A percentile compares a stretch with the other conserved stretches of the same genome.
phyloP scores from a whole-genome alignment of 2,888 invertebrate genomes.

The Atethmia centrago region DNA sequence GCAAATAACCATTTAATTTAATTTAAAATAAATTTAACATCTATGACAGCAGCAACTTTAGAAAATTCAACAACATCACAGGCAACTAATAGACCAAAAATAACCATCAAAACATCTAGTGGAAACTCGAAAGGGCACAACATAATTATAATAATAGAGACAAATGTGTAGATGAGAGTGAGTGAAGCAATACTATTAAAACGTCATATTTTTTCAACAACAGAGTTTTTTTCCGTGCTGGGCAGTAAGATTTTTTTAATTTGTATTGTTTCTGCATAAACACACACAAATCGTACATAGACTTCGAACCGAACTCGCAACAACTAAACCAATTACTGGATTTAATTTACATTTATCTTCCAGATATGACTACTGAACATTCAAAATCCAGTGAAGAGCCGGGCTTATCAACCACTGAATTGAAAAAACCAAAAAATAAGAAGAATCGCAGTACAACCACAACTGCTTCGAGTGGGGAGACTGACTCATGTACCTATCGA shows the following conservation, averaged over 20 bases:
- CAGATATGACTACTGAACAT: not conserved
- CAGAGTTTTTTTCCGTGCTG: too few species aligned
- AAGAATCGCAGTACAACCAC: too few species aligned
- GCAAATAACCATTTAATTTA: not conserved
- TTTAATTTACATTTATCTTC: constrained; percentile 8
- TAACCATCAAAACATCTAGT: not conserved
- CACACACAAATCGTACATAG: not conserved
- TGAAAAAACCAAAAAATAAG: too few species aligned
- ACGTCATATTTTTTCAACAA: too few species aligned
- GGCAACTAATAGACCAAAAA: constrained; percentile 8
- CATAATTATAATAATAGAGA: constrained; percentile 9
- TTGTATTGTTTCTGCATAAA: not conserved
- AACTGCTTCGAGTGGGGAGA: too few species aligned
- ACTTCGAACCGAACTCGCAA: not conserved
- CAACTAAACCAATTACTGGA: not conserved
- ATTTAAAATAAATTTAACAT: not conserved
- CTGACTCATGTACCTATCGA: not conserved
- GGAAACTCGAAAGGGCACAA: not conserved
- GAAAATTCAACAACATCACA: not conserved
- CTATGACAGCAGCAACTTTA: not conserved
- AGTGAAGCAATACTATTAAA: not conserved
- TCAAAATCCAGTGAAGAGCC: constrained; percentile 8
- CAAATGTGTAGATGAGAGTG: not conserved
- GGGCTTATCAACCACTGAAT: not conserved
- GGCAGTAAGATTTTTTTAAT: not conserved